Percentiles rank a stretch among this genome's conserved stretches.
Evolutionary conservation across 2,113 vertebrate species (phyloP).

Genomic region (Myotis brandtii): DNA sequence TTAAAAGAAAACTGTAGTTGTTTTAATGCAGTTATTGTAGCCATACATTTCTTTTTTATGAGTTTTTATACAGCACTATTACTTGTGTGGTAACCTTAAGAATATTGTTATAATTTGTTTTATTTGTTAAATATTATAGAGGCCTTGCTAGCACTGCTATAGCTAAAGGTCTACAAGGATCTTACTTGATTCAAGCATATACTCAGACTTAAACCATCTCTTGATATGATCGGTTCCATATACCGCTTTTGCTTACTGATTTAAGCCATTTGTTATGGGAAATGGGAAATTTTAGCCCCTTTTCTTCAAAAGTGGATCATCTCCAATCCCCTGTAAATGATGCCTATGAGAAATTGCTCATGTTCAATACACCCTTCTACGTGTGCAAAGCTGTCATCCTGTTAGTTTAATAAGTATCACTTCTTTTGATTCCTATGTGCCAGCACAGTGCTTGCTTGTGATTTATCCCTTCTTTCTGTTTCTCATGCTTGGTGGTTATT

Average conservation of each 20-base stretch:
- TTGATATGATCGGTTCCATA: constrained; percentile 61
- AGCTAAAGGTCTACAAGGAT: constrained; percentile 77
- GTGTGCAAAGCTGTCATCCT: background rate
- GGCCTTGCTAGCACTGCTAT: constrained; percentile 65
- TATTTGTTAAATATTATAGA: constrained; percentile 82
- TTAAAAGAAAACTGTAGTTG: constrained; percentile 84
- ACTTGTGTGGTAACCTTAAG: constrained; percentile 85
- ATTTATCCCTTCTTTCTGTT: background rate
- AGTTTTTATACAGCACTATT: constrained; percentile 85
- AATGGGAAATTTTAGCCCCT: constrained; percentile 61
- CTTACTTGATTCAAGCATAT: constrained; percentile 61
- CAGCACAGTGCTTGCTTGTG: background rate
- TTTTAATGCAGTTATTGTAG: constrained; percentile 85
- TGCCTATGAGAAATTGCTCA: background rate
- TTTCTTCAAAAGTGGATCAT: constrained; percentile 67
- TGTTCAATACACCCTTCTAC: background rate
- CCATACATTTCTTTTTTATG: constrained; percentile 84
- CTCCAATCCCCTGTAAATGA: constrained; percentile 21
- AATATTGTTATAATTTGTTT: constrained; percentile 87
- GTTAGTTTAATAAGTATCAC: background rate
- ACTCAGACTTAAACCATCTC: constrained; percentile 52
- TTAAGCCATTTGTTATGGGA: constrained; percentile 70
- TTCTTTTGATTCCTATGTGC: background rate
- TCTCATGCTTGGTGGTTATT: background rate
- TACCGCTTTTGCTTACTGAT: constrained; percentile 51